Conservation (phyloP, 1,140 invertebrate genomes). For the Penaeus japonicus region DNA sequence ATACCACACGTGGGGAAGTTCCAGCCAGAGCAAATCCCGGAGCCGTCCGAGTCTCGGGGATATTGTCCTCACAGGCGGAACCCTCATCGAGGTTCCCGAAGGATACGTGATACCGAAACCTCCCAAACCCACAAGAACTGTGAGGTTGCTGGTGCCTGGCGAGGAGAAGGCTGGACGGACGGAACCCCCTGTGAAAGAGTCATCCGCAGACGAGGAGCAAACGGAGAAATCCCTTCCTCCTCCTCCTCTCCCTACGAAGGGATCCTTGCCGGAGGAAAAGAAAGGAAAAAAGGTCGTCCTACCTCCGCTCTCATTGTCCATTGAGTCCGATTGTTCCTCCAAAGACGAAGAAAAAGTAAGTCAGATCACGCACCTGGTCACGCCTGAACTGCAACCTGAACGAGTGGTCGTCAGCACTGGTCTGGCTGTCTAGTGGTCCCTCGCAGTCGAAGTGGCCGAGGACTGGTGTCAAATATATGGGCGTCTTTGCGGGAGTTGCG, state of each 20-base stretch:
- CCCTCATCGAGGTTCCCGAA: constrained; percentile 41
- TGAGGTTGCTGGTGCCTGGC: constrained; percentile 16
- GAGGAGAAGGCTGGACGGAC: background rate
- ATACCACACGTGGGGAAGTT: background rate
- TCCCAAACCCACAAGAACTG: constrained; percentile 21
- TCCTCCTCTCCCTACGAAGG: too few relatives aligned
- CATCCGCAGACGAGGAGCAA: too few relatives aligned
- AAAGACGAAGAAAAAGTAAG: background rate
- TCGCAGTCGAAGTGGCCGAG: too few relatives aligned
- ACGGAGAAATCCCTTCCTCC: too few relatives aligned
- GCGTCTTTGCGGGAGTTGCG: too few relatives aligned
- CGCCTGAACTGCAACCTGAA: background rate
- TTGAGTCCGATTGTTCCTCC: background rate
- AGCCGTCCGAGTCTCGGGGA: constrained; percentile 24
- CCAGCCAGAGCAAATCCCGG: background rate
- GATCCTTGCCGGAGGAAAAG: too few relatives aligned
- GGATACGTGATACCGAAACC: constrained; percentile 32
- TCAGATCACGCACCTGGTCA: constrained; percentile 13
- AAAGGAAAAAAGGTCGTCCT: background rate
- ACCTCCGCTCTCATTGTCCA: background rate
- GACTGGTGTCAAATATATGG: too few relatives aligned
- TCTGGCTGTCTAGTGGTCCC: background rate
- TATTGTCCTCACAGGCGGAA: constrained; percentile 35
- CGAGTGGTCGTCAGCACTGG: background rate
- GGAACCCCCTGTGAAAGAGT: too few relatives aligned